Conservation (phyloP, 2,797 vertebrate genomes). For the Brachymystax lenok region DNA sequence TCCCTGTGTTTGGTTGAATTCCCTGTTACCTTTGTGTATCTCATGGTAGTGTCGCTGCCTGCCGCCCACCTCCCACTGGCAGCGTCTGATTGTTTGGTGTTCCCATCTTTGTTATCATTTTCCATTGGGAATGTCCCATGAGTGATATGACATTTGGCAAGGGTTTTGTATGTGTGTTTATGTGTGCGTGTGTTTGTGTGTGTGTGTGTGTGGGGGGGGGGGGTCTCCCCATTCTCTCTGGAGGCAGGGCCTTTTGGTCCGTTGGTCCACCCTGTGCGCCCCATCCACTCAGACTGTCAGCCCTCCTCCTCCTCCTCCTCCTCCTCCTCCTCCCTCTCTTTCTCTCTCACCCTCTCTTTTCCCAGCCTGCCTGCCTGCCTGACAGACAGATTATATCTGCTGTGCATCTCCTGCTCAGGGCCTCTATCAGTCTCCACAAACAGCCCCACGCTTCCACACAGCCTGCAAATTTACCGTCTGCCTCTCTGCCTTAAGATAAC, state of each 20-base stretch:
- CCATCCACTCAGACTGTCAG: conserved; percentile 33
- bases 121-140: conserved; percentile 65
- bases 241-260: conserved; percentile 62
- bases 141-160: conserved; percentile 68
- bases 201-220: conserved; percentile 23
- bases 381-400: conserved; percentile 85
- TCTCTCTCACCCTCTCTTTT: conserved; percentile 61
- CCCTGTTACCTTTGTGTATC: conserved; percentile 36
- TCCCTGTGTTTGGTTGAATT: conserved; percentile 19
- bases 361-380: conserved; percentile 69
- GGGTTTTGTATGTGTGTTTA: conserved; percentile 36
- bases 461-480: conserved; percentile 83
- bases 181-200: conserved; percentile 35
- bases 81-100: conserved; percentile 61
- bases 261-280: conserved; percentile 45
- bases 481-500: conserved; percentile 95
- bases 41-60: not conserved
- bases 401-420: conserved; percentile 82
- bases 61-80: conserved; percentile 28
- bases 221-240: conserved; percentile 68
- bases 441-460: conserved; percentile 85
- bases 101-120: conserved; percentile 54
- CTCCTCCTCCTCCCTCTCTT: conserved; percentile 42
- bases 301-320: conserved; percentile 1
- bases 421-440: conserved; percentile 87